Conservation (phyloP, 2,113 vertebrate genomes). For the Microcebus jonahi region DNA sequence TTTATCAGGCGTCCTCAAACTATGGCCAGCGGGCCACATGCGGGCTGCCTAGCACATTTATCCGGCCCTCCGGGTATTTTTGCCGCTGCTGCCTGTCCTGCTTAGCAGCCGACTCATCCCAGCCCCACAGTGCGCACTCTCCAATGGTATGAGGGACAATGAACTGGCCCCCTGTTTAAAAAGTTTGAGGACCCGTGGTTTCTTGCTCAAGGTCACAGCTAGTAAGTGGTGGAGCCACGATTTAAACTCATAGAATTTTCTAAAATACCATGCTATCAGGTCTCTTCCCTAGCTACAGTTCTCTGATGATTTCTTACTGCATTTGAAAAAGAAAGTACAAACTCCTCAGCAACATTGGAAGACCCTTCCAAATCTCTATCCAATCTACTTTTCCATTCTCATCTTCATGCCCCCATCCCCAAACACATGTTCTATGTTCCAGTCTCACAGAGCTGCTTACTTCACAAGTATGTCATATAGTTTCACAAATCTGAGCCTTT, state of each 20-base stretch:
- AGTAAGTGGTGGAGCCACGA: neutral
- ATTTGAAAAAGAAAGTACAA: neutral
- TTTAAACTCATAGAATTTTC: slow-evolving; percentile 29
- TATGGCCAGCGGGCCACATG: too few relatives aligned
- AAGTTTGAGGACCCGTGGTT: too few relatives aligned
- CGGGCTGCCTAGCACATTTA: too few relatives aligned
- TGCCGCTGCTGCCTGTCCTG: too few relatives aligned
- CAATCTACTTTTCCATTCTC: neutral
- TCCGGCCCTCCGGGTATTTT: too few relatives aligned
- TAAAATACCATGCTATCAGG: neutral
- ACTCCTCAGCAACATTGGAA: neutral
- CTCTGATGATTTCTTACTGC: slow-evolving; percentile 21
- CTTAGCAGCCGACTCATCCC: too few relatives aligned
- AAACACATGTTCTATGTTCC: neutral
- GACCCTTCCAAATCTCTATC: slow-evolving; percentile 4
- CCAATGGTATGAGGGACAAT: too few relatives aligned
- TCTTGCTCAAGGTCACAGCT: neutral
- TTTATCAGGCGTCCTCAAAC: neutral
- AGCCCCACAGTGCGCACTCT: too few relatives aligned
- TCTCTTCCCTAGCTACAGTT: neutral
- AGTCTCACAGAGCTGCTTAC: slow-evolving; percentile 17
- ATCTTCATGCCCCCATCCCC: neutral
- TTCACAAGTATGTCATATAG: neutral
- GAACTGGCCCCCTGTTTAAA: too few relatives aligned
- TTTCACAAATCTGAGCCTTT: slow-evolving; percentile 4